Evolutionary conservation across 2,888 invertebrate genomes (phyloP), one percentile per base, ranked within the genome.

Genomic region (Psylliodes chrysocephalus): DNA sequence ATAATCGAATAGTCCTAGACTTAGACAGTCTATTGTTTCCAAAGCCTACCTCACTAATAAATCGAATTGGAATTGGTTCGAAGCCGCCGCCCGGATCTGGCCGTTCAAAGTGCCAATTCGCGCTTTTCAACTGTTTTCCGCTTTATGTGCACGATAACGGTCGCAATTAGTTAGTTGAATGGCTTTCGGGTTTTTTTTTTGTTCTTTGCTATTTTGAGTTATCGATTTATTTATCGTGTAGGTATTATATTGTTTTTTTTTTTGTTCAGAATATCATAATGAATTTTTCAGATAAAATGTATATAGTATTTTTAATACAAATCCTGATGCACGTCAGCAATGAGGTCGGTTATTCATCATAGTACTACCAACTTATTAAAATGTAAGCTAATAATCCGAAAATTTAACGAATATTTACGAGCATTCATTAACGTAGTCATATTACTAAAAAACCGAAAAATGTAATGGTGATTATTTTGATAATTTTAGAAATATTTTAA

Each of bases 1-100:
- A 55, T 55, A 55, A 55, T 55, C 42, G 44, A 55, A 55, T 55
- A 44, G 44, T 44, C 30, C 12, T 28, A 42, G 42, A 44, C 44
- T 30, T 42, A 55, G 30, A 44, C 30, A 55, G 15, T 55, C 55
- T 22, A 55, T 55, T 55, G 55, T 55, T 44, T 55, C 55, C 54
- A 25, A n/a, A 42, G 40, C 42, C 42, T 44, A 42, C 55, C 25
- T 55, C 17, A 42, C 17, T 35, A 17, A 30, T 40, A 40, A 55
- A 42, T 55, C 10, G 18, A 55, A 18, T 55, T 55, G 44, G 28
- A 25, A 30, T 44, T 55, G 30, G 18, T 1, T n/a, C 12, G 35
- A 19, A 18, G 12, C 33, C 35, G 18, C 18, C 19, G 18, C 5
- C 42, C 42, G 42, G 42, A 42, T 42, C 12, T 18, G 18, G 42